These are phyloP conservation scores for Turnix velox DNA, from an alignment of 2,113 vertebrate species.

Conservation along the genomic window DNA sequence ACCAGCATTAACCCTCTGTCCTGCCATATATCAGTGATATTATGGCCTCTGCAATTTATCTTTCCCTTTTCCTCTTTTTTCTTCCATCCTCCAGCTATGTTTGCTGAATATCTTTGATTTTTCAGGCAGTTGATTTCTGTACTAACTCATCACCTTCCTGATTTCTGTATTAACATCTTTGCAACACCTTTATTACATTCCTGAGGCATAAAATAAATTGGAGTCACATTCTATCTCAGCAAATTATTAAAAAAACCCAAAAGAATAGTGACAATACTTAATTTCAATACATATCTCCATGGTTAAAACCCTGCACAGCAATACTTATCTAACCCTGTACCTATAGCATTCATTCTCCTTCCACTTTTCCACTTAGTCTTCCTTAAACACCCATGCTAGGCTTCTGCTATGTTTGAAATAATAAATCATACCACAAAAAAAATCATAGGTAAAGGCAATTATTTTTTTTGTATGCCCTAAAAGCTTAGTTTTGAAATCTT, in stretches of 20 bases:
- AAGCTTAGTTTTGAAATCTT: not conserved
- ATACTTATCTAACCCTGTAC: not conserved
- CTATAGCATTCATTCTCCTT: not conserved
- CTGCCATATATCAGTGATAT: accelerated
- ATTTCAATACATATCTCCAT: not conserved
- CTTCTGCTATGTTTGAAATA: not conserved
- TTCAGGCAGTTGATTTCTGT: not conserved
- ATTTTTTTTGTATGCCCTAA: not conserved
- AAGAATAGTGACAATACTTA: not conserved
- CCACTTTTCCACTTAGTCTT: not conserved
- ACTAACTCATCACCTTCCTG: too few relatives aligned
- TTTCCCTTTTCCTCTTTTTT: not conserved
- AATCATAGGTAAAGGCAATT: not conserved
- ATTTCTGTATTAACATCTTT: not conserved
- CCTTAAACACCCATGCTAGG: not conserved
- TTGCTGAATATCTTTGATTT: not conserved
- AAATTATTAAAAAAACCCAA: not conserved
- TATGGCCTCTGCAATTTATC: not conserved
- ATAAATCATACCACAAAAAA: not conserved
- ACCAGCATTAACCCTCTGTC: accelerated
- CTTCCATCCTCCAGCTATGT: not conserved
- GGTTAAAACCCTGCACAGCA: not conserved
- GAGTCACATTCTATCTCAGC: not conserved
- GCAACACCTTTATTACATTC: not conserved
- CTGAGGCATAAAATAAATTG: not conserved